Conservation (phyloP, 2,113 vertebrate species). For the Caretta caretta region DNA sequence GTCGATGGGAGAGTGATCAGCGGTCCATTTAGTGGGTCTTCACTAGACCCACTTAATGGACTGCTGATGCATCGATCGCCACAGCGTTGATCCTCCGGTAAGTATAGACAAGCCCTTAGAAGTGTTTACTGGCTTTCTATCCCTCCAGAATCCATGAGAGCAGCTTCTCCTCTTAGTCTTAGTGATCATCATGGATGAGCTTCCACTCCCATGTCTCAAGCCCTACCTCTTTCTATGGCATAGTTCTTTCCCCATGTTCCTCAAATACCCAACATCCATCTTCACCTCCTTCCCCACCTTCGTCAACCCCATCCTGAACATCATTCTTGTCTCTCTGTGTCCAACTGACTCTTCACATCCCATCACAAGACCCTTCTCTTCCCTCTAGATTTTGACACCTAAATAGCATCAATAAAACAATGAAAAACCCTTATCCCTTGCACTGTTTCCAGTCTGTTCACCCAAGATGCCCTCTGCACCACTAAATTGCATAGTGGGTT, state of each 20-base stretch:
- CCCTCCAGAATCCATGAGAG: neutral
- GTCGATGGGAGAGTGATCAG: too few species aligned
- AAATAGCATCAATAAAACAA: neutral
- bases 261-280: neutral
- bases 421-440: neutral
- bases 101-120: neutral
- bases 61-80: too few species aligned
- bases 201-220: neutral
- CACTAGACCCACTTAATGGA: too few species aligned
- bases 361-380: neutral
- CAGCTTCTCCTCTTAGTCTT: neutral
- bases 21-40: too few species aligned
- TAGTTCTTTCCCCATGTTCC: neutral
- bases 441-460: neutral
- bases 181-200: neutral
- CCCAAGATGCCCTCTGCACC: neutral
- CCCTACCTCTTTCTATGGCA: neutral
- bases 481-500: neutral
- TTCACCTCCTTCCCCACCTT: neutral
- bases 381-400: neutral
- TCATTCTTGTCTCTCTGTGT: neutral
- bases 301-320: neutral
- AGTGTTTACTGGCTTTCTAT: neutral
- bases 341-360: fast-evolving
- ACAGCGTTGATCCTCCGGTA: too few species aligned